Percentiles rank a stretch among this genome's conserved stretches.
These are phyloP conservation scores for Acromyrmex charruanus DNA, from an alignment of 1,140 invertebrate species.

Conservation along the genomic window DNA sequence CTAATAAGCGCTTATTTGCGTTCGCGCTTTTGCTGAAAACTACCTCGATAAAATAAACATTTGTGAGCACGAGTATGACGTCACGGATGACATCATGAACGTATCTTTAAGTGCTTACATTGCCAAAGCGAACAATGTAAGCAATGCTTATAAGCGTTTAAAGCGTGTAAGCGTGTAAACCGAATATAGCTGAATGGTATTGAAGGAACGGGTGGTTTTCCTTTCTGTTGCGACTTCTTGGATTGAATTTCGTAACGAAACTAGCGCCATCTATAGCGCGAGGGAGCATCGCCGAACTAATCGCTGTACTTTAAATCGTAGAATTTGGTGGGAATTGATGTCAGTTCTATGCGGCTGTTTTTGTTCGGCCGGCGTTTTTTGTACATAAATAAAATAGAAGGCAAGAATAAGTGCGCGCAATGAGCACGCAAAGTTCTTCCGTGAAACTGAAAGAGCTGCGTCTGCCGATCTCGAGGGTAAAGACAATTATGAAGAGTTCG, in stretches of 20 bases:
- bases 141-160: no score
- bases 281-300: slow-evolving; percentile 8
- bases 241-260: background rate
- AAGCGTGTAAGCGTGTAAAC: no score
- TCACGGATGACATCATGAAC: no score
- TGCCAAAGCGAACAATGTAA: no score
- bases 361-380: background rate
- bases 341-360: background rate
- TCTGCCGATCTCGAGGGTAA: slow-evolving; percentile 91
- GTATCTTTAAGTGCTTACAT: no score
- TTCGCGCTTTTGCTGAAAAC: no score
- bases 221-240: background rate
- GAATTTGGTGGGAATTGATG: background rate
- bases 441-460: slow-evolving; percentile 82
- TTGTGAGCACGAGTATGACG: no score
- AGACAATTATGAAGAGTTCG: slow-evolving; percentile 95
- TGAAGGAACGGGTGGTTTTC: background rate
- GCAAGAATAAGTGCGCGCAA: slow-evolving; percentile 45
- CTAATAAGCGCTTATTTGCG: no score
- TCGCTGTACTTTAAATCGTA: background rate
- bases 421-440: slow-evolving; percentile 79
- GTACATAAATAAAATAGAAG: background rate
- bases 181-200: no score
- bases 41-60: no score
- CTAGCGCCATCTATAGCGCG: background rate